These are phyloP conservation scores for Bombus cullumanus DNA, from an alignment of 1,140 invertebrate genomes.

Conservation along the genomic window DNA sequence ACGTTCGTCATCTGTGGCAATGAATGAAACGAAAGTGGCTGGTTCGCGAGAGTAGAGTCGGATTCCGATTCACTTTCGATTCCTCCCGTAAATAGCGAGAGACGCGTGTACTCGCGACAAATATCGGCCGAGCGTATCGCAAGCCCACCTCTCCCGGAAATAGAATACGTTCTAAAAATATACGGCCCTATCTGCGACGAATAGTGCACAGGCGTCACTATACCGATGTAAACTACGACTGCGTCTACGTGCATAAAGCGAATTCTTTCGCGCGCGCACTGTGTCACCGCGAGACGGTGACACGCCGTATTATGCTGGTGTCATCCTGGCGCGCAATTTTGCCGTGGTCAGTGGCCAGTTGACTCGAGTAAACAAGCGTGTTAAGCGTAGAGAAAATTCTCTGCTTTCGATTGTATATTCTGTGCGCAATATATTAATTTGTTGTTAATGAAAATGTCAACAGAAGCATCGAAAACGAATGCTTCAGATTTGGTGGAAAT, in stretches of 20 bases:
- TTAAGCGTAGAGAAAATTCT: not conserved
- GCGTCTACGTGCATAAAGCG: not conserved
- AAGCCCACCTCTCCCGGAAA: constrained; percentile 13
- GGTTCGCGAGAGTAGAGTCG: constrained; percentile 1
- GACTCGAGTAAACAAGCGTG: not conserved
- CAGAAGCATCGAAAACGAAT: rapidly evolving
- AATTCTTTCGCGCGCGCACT: not conserved
- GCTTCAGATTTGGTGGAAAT: too few species aligned
- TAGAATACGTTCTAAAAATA: constrained; percentile 34
- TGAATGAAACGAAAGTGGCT: constrained; percentile 15
- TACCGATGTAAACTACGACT: not conserved
- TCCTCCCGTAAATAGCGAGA: constrained; percentile 11
- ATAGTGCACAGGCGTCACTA: not conserved
- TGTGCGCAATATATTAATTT: rapidly evolving
- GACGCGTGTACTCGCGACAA: constrained; percentile 27
- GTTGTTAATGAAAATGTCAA: too few species aligned
- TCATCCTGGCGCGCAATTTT: not conserved
- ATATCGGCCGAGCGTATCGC: constrained; percentile 10
- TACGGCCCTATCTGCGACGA: constrained; percentile 14
- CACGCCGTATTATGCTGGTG: not conserved
- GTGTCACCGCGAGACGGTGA: not conserved
- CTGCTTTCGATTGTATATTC: rapidly evolving
- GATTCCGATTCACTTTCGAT: constrained; percentile 23
- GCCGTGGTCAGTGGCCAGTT: not conserved
- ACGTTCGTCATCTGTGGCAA: not conserved